phyloP scores from a whole-genome alignment of 2,797 vertebrate genomes.

The Falco peregrinus region DNA sequence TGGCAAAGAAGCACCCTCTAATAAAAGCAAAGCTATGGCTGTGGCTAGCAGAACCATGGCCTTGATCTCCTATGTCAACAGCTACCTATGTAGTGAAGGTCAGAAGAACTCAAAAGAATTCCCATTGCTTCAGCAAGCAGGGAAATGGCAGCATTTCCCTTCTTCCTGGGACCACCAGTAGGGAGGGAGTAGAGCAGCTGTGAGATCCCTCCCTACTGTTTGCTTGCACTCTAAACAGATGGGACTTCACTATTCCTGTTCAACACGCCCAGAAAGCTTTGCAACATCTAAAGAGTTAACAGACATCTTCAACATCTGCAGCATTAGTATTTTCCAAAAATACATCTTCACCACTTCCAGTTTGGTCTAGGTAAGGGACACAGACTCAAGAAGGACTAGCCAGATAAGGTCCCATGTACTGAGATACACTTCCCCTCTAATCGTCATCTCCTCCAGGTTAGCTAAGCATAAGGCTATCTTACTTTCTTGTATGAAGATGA shows the following conservation, averaged over 20 bases:
- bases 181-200: background rate
- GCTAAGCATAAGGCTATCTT: background rate
- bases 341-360: background rate
- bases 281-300: background rate
- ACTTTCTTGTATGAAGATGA: background rate
- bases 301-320: background rate
- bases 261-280: background rate
- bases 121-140: background rate
- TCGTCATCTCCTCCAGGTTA: background rate
- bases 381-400: background rate
- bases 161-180: background rate
- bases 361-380: background rate
- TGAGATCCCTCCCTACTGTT: background rate
- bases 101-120: background rate
- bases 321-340: background rate
- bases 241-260: background rate
- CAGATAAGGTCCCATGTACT: background rate
- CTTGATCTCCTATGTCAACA: background rate
- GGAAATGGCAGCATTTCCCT: background rate
- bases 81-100: rapidly evolving
- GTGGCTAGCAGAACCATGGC: background rate
- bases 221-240: background rate
- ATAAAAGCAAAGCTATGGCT: background rate
- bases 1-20: background rate
- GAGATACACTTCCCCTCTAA: background rate